phyloP scores from a whole-genome alignment of 2,113 vertebrate genomes.

The Erinaceus europaeus region DNA sequence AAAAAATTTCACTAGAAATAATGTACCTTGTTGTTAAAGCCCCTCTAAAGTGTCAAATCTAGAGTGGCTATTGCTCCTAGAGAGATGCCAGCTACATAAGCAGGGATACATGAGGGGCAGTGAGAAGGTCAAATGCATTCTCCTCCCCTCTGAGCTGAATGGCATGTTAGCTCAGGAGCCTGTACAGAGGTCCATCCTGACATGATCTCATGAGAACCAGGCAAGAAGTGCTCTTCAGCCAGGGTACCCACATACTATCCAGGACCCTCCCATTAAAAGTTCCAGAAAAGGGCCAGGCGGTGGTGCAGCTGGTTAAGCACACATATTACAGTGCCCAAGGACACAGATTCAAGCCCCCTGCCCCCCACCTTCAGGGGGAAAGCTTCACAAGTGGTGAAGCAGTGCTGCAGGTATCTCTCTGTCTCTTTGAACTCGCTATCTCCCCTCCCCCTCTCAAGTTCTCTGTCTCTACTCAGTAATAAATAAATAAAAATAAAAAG shows the following conservation, averaged over 20 bases:
- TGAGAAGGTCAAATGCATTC: accelerated
- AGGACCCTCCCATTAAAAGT: background rate
- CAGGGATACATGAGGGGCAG: background rate
- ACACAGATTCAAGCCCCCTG: too few relatives aligned
- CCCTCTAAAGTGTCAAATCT: constrained; percentile 10
- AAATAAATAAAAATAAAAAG: too few relatives aligned
- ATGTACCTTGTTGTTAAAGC: background rate
- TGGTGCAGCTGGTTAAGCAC: too few relatives aligned
- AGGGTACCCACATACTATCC: background rate
- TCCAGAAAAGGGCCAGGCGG: too few relatives aligned
- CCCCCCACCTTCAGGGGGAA: too few relatives aligned
- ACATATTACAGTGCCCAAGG: too few relatives aligned
- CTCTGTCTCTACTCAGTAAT: too few relatives aligned
- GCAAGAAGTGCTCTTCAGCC: background rate
- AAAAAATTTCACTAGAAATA: background rate
- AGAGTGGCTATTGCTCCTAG: constrained; percentile 44
- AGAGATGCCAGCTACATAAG: constrained; percentile 37
- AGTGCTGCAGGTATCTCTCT: too few relatives aligned
- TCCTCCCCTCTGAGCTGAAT: background rate
- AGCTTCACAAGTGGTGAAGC: too few relatives aligned
- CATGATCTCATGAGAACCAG: background rate
- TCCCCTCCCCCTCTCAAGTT: too few relatives aligned
- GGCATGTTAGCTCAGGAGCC: background rate
- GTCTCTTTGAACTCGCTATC: too few relatives aligned
- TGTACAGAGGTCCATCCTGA: background rate